phyloP scores from a whole-genome alignment of 2,888 invertebrate genomes.

The Cosmorhoe ocellata region DNA sequence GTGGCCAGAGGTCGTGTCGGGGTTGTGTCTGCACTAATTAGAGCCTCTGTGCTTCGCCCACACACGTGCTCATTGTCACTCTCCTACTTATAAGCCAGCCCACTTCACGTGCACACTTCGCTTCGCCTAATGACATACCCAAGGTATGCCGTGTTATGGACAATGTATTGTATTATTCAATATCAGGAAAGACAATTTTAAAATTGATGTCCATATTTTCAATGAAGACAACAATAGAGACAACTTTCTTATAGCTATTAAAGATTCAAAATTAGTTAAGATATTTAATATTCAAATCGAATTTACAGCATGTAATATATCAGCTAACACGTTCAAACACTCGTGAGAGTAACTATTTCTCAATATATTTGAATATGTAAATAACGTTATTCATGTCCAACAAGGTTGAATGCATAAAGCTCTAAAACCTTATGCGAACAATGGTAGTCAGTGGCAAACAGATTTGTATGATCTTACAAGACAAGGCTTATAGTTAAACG shows the following conservation, averaged over 20 bases:
- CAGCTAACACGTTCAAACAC: slow-evolving; percentile 47
- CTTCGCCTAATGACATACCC: slow-evolving; percentile 27
- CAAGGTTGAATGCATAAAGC: slow-evolving; percentile 63
- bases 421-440: slow-evolving; percentile 33
- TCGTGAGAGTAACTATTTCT: slow-evolving; percentile 35
- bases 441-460: slow-evolving; percentile 19
- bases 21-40: slow-evolving; percentile 72
- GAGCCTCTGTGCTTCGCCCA: slow-evolving; percentile 67
- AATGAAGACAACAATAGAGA: no score
- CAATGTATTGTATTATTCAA: slow-evolving; percentile 26
- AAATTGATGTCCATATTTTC: no score
- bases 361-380: slow-evolving; percentile 19
- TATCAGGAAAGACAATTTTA: no score
- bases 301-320: slow-evolving; percentile 17
- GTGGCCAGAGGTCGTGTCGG: slow-evolving; percentile 76
- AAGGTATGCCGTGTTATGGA: slow-evolving; percentile 21
- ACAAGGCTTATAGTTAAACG: slow-evolving; percentile 8
- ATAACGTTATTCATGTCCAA: slow-evolving; percentile 53
- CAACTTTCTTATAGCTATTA: no score
- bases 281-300: slow-evolving; percentile 2
- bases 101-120: slow-evolving; percentile 35
- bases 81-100: slow-evolving; percentile 45
- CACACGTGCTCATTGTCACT: slow-evolving; percentile 60
- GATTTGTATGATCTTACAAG: slow-evolving; percentile 34
- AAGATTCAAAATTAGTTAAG: no score